These are phyloP conservation scores for Isotomurus palustris DNA, from an alignment of 2,888 invertebrate genomes.

Conservation along the genomic window DNA sequence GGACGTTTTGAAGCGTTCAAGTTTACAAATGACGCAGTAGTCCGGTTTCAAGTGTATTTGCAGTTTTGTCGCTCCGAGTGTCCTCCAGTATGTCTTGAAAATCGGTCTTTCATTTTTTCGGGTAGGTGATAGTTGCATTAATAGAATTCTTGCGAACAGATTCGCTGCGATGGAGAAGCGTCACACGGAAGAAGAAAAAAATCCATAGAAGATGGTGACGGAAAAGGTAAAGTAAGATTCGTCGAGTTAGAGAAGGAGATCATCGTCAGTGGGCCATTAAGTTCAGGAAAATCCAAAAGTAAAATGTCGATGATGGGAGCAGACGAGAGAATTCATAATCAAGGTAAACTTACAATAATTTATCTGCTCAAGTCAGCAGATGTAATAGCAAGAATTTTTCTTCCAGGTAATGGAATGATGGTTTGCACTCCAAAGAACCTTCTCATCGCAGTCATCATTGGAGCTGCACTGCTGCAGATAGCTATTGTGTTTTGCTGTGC, in stretches of 20 bases:
- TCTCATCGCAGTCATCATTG: conserved; percentile 41
- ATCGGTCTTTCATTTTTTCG: conserved; percentile 46
- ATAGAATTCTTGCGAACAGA: conserved; percentile 11
- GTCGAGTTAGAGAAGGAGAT: conserved; percentile 43
- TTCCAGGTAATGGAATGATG: conserved; percentile 30
- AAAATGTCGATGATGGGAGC: conserved; percentile 5
- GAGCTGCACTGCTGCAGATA: conserved; percentile 40
- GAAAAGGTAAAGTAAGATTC: conserved; percentile 19
- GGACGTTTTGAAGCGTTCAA: conserved; percentile 74
- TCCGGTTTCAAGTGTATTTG: conserved; percentile 75
- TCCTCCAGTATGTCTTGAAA: conserved; percentile 61
- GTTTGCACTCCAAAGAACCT: conserved; percentile 41
- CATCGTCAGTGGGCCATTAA: conserved; percentile 39
- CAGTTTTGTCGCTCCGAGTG: conserved; percentile 73
- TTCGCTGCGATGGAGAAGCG: conserved; percentile 41
- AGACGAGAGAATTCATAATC: conserved; percentile 11
- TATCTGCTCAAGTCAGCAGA: no score
- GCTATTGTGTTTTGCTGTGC: conserved; percentile 39
- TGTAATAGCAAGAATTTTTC: no score
- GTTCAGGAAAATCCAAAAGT: conserved; percentile 23
- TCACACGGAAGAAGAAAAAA: conserved; percentile 38
- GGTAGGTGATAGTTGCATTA: not conserved
- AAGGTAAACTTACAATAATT: conserved; percentile 7
- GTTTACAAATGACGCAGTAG: conserved; percentile 76
- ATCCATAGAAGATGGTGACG: conserved; percentile 4